Evolutionary conservation across 35 echinoderm and acorn worm genomes (phyloP).

Genomic region (Lytechinus pictus): DNA sequence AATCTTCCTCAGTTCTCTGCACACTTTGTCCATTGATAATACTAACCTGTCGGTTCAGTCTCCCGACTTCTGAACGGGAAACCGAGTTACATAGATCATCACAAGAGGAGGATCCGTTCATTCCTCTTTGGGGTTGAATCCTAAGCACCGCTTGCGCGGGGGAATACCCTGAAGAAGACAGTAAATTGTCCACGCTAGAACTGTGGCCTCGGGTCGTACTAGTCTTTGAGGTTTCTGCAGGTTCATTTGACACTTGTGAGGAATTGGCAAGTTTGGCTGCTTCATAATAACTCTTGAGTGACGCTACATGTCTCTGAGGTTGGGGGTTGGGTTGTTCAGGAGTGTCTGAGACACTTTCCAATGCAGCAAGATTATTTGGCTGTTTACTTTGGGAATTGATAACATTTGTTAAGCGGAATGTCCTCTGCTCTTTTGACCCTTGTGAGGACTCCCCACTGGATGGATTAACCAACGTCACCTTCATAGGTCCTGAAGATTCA

Average conservation of each 20-base stretch:
- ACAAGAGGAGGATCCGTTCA: slow-evolving; percentile 59
- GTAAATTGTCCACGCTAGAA: slow-evolving; percentile 61
- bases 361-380: neutral
- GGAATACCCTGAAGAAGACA: neutral
- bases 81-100: slow-evolving; percentile 47
- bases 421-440: slow-evolving; percentile 9
- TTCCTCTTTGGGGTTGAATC: slow-evolving; percentile 23
- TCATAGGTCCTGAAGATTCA: slow-evolving; percentile 38
- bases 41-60: slow-evolving; percentile 40
- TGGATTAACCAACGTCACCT: slow-evolving; percentile 24
- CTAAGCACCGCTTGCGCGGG: neutral
- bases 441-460: neutral
- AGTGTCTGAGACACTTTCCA: neutral
- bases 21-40: slow-evolving; percentile 43
- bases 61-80: slow-evolving; percentile 22
- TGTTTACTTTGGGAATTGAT: slow-evolving; percentile 27
- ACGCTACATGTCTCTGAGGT: slow-evolving; percentile 44
- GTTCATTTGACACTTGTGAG: neutral
- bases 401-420: slow-evolving; percentile 43
- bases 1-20: neutral
- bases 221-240: neutral
- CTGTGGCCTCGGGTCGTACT: slow-evolving; percentile 28
- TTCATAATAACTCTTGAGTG: slow-evolving; percentile 50
- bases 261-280: slow-evolving; percentile 58
- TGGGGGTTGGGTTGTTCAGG: slow-evolving; percentile 31